Evolutionary conservation across 2,797 vertebrate species (phyloP).

Genomic region (Gymnothorax reevesii): DNA sequence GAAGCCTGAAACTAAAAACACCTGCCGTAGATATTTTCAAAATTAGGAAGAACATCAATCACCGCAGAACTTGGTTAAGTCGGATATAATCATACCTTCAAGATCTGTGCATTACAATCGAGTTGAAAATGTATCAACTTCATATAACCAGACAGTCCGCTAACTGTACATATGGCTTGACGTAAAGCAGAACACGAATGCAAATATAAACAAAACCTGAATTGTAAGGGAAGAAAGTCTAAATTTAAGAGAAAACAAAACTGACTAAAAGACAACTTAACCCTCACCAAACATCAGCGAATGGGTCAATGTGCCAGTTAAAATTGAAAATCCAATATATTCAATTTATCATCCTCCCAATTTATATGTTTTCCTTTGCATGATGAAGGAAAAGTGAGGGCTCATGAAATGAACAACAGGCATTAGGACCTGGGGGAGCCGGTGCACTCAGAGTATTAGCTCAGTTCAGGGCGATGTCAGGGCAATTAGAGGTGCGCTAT

Average conservation of each 20-base stretch:
- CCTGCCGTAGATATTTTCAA: slow-evolving; percentile 42
- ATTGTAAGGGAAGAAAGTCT: not conserved
- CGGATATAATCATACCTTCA: slow-evolving; percentile 52
- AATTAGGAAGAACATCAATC: slow-evolving; percentile 53
- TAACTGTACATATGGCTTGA: slow-evolving; percentile 35
- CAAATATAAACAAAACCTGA: not conserved
- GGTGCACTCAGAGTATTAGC: slow-evolving; percentile 71
- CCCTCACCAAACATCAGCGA: no score
- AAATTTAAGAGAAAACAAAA: slow-evolving; percentile 7
- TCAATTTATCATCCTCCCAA: not conserved
- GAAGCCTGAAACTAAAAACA: slow-evolving; percentile 28
- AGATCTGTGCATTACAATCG: slow-evolving; percentile 48
- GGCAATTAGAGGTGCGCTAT: slow-evolving; percentile 84
- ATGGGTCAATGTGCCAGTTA: no score
- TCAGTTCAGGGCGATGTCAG: slow-evolving; percentile 78
- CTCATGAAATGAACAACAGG: slow-evolving; percentile 49
- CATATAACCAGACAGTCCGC: slow-evolving; percentile 17
- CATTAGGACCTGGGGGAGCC: slow-evolving; percentile 60
- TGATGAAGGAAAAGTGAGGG: slow-evolving; percentile 28
- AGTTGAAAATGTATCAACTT: slow-evolving; percentile 26
- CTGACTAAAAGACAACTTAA: no score
- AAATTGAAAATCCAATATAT: not conserved
- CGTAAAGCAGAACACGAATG: slow-evolving; percentile 24
- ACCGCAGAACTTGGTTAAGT: slow-evolving; percentile 40
- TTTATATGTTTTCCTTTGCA: slow-evolving; percentile 10